These are phyloP conservation scores for Dexiosoma caninum DNA, from an alignment of 2,888 invertebrate genomes.

Conservation along the genomic window DNA sequence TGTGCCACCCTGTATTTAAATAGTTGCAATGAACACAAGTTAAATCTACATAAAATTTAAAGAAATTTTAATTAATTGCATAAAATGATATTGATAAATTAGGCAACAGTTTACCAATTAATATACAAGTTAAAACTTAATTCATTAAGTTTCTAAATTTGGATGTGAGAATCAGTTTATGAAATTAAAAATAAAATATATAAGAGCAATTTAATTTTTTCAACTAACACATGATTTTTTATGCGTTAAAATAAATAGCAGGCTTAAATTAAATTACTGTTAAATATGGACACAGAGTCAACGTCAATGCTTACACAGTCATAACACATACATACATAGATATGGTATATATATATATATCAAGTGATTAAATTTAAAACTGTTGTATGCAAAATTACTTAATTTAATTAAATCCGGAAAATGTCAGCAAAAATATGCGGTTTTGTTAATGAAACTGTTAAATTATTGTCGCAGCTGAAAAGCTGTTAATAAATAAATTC, in stretches of 20 bases:
- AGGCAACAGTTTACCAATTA: too few species aligned
- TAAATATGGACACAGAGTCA: too few species aligned
- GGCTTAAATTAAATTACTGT: conserved; percentile 6
- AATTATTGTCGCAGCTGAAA: conserved; percentile 7
- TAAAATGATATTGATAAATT: too few species aligned
- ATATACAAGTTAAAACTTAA: conserved; percentile 35
- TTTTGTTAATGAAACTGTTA: conserved; percentile 15
- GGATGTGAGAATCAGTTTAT: conserved; percentile 2
- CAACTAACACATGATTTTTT: conserved; percentile 4
- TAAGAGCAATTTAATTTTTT: not conserved
- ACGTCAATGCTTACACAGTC: too few species aligned
- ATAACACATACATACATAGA: not conserved
- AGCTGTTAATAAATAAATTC: conserved; percentile 8
- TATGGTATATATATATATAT: not conserved
- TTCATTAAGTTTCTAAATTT: conserved; percentile 10
- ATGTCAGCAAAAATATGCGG: not conserved
- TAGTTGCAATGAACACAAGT: too few species aligned
- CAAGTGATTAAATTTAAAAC: not conserved
- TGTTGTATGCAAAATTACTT: not conserved
- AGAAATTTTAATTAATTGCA: too few species aligned
- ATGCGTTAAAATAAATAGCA: conserved; percentile 4
- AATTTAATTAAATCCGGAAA: conserved; percentile 16
- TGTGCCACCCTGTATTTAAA: too few species aligned
- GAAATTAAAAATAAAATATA: conserved; percentile 8
- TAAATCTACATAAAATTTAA: too few species aligned